These are phyloP conservation scores for Halcyon leucocephala DNA, from an alignment of 2,797 vertebrate species.

Conservation along the genomic window DNA sequence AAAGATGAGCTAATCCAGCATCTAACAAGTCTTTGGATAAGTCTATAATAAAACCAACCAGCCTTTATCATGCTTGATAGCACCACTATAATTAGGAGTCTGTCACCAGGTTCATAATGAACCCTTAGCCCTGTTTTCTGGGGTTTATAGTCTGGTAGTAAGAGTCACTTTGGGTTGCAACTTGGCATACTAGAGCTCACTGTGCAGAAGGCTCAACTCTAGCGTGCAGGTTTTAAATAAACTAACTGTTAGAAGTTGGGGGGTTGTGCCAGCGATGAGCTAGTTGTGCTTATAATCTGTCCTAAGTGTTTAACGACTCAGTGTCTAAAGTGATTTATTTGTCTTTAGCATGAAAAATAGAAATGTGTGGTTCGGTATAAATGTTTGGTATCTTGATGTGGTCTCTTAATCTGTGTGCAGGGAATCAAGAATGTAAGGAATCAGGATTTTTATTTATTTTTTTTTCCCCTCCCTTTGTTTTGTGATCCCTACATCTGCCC, in stretches of 20 bases:
- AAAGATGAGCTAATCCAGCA: conserved; percentile 71
- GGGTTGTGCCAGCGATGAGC: not conserved
- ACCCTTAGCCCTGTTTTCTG: conserved; percentile 55
- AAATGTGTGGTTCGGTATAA: not conserved
- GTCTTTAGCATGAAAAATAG: not conserved
- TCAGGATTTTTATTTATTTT: not conserved
- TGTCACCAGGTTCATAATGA: conserved; percentile 60
- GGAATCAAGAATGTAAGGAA: conserved; percentile 27
- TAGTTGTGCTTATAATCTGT: not conserved
- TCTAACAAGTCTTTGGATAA: conserved; percentile 66
- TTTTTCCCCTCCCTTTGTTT: not conserved
- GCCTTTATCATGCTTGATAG: conserved; percentile 71
- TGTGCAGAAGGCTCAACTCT: conserved; percentile 31
- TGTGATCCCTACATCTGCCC: not conserved
- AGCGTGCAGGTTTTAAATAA: conserved; percentile 18
- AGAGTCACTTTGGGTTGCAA: conserved; percentile 34
- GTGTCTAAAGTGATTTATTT: conserved; percentile 11
- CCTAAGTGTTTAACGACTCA: not conserved
- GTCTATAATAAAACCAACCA: conserved; percentile 67
- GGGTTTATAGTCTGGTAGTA: conserved; percentile 42
- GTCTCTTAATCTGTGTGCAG: not conserved
- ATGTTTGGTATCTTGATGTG: not conserved
- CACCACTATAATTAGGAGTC: conserved; percentile 70
- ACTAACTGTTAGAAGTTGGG: not conserved
- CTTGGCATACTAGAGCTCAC: not conserved